Conservation (phyloP, 2,113 vertebrate genomes). For the Cyrtonyx montezumae region DNA sequence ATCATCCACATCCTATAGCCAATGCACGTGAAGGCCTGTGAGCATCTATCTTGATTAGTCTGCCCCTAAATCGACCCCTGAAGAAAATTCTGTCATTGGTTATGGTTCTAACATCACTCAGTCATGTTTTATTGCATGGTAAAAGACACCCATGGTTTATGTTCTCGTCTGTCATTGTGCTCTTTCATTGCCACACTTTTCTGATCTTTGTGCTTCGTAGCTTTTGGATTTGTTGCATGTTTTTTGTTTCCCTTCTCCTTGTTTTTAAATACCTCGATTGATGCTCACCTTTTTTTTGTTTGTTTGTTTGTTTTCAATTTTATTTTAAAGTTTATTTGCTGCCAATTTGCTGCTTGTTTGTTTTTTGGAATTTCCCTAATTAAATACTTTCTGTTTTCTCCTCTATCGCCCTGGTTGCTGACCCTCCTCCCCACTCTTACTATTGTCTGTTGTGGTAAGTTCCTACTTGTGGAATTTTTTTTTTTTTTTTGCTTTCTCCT, state of each 20-base stretch:
- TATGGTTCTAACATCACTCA: constrained; percentile 83
- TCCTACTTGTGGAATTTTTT: constrained; percentile 87
- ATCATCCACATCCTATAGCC: neutral
- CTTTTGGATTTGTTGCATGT: constrained; percentile 78
- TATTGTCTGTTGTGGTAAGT: constrained; percentile 99
- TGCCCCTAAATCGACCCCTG: constrained; percentile 97
- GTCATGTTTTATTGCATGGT: constrained; percentile 89
- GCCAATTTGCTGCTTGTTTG: constrained; percentile 85
- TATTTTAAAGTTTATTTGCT: constrained; percentile 78
- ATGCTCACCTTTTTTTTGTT: constrained; percentile 63
- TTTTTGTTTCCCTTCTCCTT: constrained; percentile 61
- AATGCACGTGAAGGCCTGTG: constrained; percentile 67
- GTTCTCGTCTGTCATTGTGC: constrained; percentile 68
- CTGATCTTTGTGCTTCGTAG: constrained; percentile 74
- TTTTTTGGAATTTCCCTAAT: constrained; percentile 92
- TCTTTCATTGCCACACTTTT: constrained; percentile 70
- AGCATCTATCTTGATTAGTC: constrained; percentile 67
- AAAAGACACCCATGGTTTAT: constrained; percentile 73
- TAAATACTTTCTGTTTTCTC: constrained; percentile 99
- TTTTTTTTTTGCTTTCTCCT: constrained; percentile 37
- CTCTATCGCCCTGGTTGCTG: constrained; percentile 96
- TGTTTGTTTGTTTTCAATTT: neutral
- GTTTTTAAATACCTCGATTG: constrained; percentile 78
- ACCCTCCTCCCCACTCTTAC: constrained; percentile 97
- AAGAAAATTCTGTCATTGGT: constrained; percentile 74